Percentiles rank a stretch among this genome's conserved stretches.
Conservation (phyloP, 1,140 invertebrate genomes). For the Drosophila subobscura region DNA sequence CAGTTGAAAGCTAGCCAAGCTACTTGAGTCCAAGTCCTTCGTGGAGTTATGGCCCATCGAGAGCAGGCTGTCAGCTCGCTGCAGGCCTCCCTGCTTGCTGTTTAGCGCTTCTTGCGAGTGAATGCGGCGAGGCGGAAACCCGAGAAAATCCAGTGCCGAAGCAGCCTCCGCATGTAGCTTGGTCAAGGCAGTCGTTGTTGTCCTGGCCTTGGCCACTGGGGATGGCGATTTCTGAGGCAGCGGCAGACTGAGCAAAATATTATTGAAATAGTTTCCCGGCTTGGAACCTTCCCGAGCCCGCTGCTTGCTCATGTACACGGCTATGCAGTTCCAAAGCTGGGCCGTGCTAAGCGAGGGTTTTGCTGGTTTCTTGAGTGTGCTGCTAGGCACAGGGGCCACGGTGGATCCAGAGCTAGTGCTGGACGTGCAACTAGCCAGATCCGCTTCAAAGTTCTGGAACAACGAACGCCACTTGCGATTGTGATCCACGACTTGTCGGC, state of each 20-base stretch:
- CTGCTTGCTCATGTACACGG: slow-evolving; percentile 86
- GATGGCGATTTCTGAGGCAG: slow-evolving; percentile 56
- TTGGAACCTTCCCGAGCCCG: slow-evolving; percentile 56
- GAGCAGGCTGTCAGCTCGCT: slow-evolving; percentile 62
- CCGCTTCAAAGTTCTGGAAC: slow-evolving; percentile 77
- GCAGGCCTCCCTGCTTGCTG: slow-evolving; percentile 34
- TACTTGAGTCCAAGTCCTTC: slow-evolving; percentile 55
- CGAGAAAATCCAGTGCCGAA: slow-evolving; percentile 53
- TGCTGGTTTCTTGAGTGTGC: slow-evolving; percentile 47
- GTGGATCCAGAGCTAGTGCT: slow-evolving; percentile 9
- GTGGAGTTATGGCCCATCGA: slow-evolving; percentile 64
- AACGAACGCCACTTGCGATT: slow-evolving; percentile 71
- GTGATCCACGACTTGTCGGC: slow-evolving; percentile 63
- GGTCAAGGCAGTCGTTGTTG: slow-evolving; percentile 33
- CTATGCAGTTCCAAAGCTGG: slow-evolving; percentile 84
- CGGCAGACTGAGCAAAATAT: slow-evolving; percentile 71
- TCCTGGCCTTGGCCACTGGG: slow-evolving; percentile 35
- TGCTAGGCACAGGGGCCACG: slow-evolving; percentile 7
- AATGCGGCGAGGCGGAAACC: slow-evolving; percentile 58
- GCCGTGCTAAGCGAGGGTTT: slow-evolving; percentile 55
- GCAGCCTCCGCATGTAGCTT: slow-evolving; percentile 31
- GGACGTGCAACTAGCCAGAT: slow-evolving; percentile 61
- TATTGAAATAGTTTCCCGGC: slow-evolving; percentile 76
- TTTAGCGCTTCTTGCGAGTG: slow-evolving; percentile 75
- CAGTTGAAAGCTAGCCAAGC: slow-evolving; percentile 54